A percentile compares a stretch with the other conserved stretches of the same genome.
Evolutionary conservation across 2,797 vertebrate species (phyloP).

Genomic region (Anguilla obscura): DNA sequence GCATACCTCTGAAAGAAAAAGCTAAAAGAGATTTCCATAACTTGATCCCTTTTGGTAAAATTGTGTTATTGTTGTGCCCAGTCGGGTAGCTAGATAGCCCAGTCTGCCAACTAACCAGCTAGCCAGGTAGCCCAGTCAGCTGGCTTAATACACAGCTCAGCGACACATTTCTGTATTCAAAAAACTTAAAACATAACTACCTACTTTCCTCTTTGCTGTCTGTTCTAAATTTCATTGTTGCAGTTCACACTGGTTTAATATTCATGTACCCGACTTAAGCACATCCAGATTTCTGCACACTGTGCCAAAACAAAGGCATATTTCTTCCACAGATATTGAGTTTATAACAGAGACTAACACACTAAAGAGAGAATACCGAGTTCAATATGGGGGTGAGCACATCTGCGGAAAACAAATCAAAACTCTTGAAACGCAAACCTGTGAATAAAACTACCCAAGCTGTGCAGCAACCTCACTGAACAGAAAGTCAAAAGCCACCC

Average conservation of each 20-base stretch:
- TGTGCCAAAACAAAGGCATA: background rate
- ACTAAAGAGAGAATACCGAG: background rate
- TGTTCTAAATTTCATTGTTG: too few species aligned
- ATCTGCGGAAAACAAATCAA: background rate
- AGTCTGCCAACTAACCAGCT: background rate
- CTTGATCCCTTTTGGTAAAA: too few species aligned
- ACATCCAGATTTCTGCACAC: background rate
- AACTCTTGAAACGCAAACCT: background rate
- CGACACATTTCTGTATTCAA: background rate
- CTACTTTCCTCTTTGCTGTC: background rate
- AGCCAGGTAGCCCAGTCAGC: background rate
- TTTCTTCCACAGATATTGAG: too few species aligned
- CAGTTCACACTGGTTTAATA: background rate
- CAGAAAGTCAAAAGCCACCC: conserved; percentile 20
- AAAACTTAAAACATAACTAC: background rate
- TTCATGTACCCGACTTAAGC: background rate
- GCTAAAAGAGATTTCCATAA: background rate
- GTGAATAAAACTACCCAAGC: conserved; percentile 12
- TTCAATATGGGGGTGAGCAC: background rate
- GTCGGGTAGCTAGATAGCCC: background rate
- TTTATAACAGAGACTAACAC: background rate
- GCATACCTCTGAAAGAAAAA: background rate
- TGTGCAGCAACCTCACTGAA: conserved; percentile 4
- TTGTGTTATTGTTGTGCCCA: too few species aligned
- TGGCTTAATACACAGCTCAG: background rate